phyloP scores from a whole-genome alignment of 2,113 vertebrate genomes.

The Pelodiscus sinensis region DNA sequence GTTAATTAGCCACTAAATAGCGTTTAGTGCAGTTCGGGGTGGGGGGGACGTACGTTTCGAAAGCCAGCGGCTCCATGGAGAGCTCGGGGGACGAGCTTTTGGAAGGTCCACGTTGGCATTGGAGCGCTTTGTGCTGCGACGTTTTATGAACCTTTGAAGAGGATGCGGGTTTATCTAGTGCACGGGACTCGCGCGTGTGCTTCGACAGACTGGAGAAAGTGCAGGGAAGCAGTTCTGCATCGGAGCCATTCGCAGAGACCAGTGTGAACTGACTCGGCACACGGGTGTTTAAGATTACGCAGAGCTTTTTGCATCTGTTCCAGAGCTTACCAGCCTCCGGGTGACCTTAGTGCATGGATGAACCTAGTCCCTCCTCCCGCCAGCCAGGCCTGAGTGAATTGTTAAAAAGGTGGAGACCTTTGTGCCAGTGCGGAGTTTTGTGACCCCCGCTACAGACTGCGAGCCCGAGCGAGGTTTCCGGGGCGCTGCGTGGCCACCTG shows the following conservation, averaged over 20 bases:
- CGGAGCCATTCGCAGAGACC: rapidly evolving
- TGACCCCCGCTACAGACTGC: background rate
- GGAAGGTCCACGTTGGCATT: background rate
- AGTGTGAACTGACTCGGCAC: rapidly evolving
- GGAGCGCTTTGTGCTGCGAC: background rate
- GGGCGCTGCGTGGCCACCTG: too few species aligned
- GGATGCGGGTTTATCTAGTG: background rate
- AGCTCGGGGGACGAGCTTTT: conserved; percentile 1
- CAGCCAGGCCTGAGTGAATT: background rate
- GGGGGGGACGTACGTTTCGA: conserved; percentile 56
- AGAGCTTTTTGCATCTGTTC: background rate
- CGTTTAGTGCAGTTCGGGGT: conserved; percentile 71
- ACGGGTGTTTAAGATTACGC: background rate
- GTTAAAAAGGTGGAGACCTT: rapidly evolving
- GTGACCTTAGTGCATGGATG: background rate
- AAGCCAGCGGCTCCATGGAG: conserved; percentile 51
- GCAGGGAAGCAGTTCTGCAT: rapidly evolving
- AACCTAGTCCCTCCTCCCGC: rapidly evolving
- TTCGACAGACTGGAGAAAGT: background rate
- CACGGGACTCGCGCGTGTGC: rapidly evolving
- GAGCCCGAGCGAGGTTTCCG: too few species aligned
- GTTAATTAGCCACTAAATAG: conserved; percentile 83
- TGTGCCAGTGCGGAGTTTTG: background rate
- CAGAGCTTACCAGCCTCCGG: background rate
- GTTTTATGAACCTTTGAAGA: background rate